Percentiles rank a stretch among this genome's conserved stretches.
Evolutionary conservation across 2,797 vertebrate genomes (phyloP).

Genomic region (Cyprinella venusta): DNA sequence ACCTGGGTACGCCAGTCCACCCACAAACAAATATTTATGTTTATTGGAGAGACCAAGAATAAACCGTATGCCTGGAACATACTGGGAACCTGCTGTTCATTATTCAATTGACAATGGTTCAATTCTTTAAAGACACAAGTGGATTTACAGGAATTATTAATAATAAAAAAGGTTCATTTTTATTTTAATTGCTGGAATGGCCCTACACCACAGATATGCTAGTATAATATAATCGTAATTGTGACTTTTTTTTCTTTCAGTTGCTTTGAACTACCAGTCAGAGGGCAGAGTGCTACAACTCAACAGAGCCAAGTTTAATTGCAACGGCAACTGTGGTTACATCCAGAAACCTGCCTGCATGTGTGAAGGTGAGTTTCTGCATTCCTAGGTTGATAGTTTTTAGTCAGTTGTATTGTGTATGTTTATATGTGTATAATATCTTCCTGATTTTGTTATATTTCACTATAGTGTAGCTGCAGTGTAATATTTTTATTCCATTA

Average conservation of each 20-base stretch:
- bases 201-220: not conserved
- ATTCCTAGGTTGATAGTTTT: not conserved
- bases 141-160: not conserved
- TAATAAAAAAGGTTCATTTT: not conserved
- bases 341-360: conserved; percentile 92
- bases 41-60: conserved; percentile 3
- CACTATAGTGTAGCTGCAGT: not conserved
- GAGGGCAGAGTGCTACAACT: conserved; percentile 95
- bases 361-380: conserved; percentile 86
- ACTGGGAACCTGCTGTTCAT: not conserved
- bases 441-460: not conserved
- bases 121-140: not conserved
- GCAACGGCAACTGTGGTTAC: conserved; percentile 95
- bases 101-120: not conserved
- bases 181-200: not conserved
- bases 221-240: not conserved
- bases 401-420: not conserved
- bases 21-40: conserved; percentile 19
- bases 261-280: conserved; percentile 97
- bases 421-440: not conserved
- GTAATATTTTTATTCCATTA: not conserved
- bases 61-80: conserved; percentile 17
- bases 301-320: conserved; percentile 94
- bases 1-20: conserved; percentile 81
- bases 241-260: conserved; percentile 67